Conservation (phyloP, 2,797 vertebrate species). For the Philypnodon macrostomus region DNA sequence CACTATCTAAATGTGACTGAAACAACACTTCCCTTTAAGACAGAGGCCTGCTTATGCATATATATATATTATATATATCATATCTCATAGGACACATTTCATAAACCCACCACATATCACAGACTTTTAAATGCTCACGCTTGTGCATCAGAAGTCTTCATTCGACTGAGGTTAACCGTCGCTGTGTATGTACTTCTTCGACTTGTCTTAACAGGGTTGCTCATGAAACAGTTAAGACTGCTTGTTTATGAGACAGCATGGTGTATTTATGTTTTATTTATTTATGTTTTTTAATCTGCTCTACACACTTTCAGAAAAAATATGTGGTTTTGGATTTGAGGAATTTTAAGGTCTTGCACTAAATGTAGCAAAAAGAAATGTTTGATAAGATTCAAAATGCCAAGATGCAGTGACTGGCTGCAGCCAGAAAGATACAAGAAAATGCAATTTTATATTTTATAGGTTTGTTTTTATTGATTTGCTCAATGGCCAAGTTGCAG, state of each 20-base stretch:
- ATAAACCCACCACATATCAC: constrained; percentile 52
- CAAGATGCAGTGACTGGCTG: constrained; percentile 60
- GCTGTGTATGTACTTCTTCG: constrained; percentile 27
- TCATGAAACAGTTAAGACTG: constrained; percentile 46
- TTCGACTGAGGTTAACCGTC: constrained; percentile 23
- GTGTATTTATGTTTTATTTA: constrained; percentile 71
- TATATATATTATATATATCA: constrained; percentile 21
- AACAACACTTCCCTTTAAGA: background rate
- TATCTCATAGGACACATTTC: constrained; percentile 21
- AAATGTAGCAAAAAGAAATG: constrained; percentile 63
- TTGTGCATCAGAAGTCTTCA: constrained; percentile 26
- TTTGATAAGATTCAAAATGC: constrained; percentile 54
- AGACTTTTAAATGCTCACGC: constrained; percentile 46
- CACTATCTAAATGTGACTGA: background rate
- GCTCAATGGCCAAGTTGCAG: constrained; percentile 42
- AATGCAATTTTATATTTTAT: constrained; percentile 70
- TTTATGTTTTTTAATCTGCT: constrained; percentile 54
- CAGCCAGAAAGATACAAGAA: constrained; percentile 53
- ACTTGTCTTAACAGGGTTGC: constrained; percentile 29
- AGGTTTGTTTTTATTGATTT: constrained; percentile 58
- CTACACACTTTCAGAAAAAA: constrained; percentile 44
- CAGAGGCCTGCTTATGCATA: constrained; percentile 23
- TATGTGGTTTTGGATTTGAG: constrained; percentile 39
- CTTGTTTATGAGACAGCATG: constrained; percentile 51
- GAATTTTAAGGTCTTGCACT: constrained; percentile 61